These are phyloP conservation scores for Zygogramma bicolorata DNA, from an alignment of 2,888 invertebrate genomes.

Conservation along the genomic window DNA sequence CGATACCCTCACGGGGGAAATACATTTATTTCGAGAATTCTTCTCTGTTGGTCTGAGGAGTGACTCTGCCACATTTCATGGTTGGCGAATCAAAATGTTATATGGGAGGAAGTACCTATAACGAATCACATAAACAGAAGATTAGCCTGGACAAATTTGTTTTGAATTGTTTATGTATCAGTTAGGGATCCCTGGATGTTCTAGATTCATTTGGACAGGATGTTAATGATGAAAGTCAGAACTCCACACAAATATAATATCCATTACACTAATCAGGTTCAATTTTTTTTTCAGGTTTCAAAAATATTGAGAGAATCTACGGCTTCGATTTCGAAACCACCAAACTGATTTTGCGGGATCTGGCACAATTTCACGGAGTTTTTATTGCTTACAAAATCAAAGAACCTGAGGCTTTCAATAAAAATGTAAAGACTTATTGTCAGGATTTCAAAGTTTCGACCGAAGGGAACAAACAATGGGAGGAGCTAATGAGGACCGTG, in stretches of 20 bases:
- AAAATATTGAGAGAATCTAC: constrained; percentile 65
- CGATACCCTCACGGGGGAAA: too few relatives aligned
- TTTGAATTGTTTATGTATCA: too few relatives aligned
- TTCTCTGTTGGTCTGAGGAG: too few relatives aligned
- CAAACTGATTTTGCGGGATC: constrained; percentile 64
- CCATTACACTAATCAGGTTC: neutral
- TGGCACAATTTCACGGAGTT: constrained; percentile 71
- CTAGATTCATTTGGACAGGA: too few relatives aligned
- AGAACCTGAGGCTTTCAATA: constrained; percentile 63
- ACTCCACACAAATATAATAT: neutral
- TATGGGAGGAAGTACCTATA: too few relatives aligned
- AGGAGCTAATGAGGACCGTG: neutral
- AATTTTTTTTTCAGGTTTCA: constrained; percentile 63
- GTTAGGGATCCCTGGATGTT: too few relatives aligned
- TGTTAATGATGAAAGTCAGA: too few relatives aligned
- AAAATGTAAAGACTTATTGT: constrained; percentile 59
- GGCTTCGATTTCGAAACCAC: constrained; percentile 69
- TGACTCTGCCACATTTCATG: too few relatives aligned
- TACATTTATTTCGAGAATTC: too few relatives aligned
- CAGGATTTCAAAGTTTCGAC: neutral
- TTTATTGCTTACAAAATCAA: constrained; percentile 68
- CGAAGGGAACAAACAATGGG: neutral
- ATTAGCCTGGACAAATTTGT: too few relatives aligned
- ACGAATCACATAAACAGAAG: too few relatives aligned
- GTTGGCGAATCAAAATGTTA: too few relatives aligned